These are phyloP conservation scores for Neuroscelio doddi DNA, from an alignment of 2,888 invertebrate genomes.

Conservation along the genomic window DNA sequence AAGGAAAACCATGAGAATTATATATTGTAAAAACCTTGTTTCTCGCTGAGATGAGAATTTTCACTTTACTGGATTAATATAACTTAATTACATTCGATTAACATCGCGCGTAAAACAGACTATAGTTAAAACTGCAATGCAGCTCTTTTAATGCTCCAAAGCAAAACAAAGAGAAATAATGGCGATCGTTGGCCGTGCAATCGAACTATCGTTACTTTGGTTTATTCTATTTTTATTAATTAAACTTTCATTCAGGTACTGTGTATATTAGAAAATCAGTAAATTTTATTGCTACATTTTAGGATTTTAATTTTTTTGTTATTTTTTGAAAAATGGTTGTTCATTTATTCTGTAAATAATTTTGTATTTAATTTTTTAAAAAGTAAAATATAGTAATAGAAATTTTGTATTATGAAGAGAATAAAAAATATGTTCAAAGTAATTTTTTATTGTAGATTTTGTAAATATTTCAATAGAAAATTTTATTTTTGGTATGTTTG, in stretches of 20 bases:
- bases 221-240: not conserved
- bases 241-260: not conserved
- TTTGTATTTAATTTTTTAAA: too few species aligned
- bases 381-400: too few species aligned
- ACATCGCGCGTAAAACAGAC: slow-evolving; percentile 23
- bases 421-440: too few species aligned
- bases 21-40: slow-evolving; percentile 2
- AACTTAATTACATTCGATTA: slow-evolving; percentile 39
- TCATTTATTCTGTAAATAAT: too few species aligned
- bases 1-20: too few species aligned
- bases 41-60: slow-evolving; percentile 18
- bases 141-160: slow-evolving; percentile 35
- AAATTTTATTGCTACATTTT: too few species aligned
- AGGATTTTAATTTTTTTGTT: too few species aligned
- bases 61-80: slow-evolving; percentile 33
- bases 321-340: too few species aligned
- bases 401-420: too few species aligned
- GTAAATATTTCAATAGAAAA: too few species aligned
- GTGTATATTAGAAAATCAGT: not conserved
- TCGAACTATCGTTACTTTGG: not conserved
- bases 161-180: slow-evolving; percentile 19
- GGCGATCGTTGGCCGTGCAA: not conserved
- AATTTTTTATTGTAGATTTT: too few species aligned
- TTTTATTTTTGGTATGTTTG: too few species aligned
- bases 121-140: slow-evolving; percentile 25